Percentiles rank a stretch among this genome's conserved stretches.
These are phyloP conservation scores for Clivina fossor DNA, from an alignment of 2,888 invertebrate genomes.

Conservation along the genomic window DNA sequence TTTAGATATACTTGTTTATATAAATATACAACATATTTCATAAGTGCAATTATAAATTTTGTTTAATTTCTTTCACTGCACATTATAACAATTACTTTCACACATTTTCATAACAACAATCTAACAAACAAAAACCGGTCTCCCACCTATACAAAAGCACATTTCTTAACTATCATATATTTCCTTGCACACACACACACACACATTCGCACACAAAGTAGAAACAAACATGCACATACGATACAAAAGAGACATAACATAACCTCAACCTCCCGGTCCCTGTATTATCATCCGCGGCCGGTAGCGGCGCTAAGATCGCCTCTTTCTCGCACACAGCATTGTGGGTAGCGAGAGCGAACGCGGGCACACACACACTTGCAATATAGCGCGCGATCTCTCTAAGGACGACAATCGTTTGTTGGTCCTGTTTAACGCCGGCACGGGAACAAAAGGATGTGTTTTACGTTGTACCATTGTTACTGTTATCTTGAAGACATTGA, in stretches of 20 bases:
- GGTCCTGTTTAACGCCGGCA: conserved; percentile 52
- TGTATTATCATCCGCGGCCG: neutral
- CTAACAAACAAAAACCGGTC: too few relatives aligned
- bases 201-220: neutral
- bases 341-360: neutral
- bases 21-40: too few relatives aligned
- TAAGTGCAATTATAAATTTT: too few relatives aligned
- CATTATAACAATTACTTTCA: too few relatives aligned
- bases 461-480: conserved; percentile 54
- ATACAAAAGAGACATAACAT: conserved; percentile 4
- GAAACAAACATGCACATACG: neutral
- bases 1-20: too few relatives aligned
- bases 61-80: too few relatives aligned
- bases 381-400: conserved; percentile 4
- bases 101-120: too few relatives aligned
- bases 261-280: neutral
- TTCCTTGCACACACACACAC: neutral
- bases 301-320: neutral
- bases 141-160: too few relatives aligned
- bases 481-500: conserved; percentile 57
- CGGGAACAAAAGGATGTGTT: conserved; percentile 56
- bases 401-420: conserved; percentile 50
- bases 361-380: neutral
- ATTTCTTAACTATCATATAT: neutral
- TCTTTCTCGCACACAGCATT: too few relatives aligned